Evolutionary conservation across 2,888 invertebrate species (phyloP).

Genomic region (Apotomis capreana): DNA sequence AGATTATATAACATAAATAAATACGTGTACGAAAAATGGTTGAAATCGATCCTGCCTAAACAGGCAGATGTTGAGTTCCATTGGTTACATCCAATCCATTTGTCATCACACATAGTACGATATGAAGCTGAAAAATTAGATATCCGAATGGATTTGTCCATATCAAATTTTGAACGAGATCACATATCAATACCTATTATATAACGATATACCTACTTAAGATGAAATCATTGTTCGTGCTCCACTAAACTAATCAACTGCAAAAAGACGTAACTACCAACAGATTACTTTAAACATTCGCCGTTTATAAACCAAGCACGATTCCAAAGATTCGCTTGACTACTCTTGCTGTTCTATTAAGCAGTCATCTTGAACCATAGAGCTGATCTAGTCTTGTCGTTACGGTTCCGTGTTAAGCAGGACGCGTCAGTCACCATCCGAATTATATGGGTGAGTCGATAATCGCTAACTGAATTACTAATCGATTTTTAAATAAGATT

Average conservation of each 20-base stretch:
- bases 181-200: background rate
- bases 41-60: too few species aligned
- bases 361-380: conserved; percentile 58
- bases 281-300: background rate
- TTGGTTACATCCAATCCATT: too few species aligned
- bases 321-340: conserved; percentile 55
- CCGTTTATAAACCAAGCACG: background rate
- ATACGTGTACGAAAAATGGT: too few species aligned
- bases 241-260: conserved; percentile 38
- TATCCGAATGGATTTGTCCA: background rate
- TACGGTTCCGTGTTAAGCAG: conserved; percentile 50
- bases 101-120: too few species aligned
- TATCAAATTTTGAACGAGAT: background rate
- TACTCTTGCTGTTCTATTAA: conserved; percentile 70
- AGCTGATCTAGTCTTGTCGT: conserved; percentile 48
- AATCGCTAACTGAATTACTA: conserved; percentile 5
- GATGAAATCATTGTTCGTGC: conserved; percentile 4
- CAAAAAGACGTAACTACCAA: background rate
- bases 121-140: background rate
- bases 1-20: too few species aligned
- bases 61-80: too few species aligned
- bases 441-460: conserved; percentile 67
- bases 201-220: background rate
- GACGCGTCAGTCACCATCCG: conserved; percentile 59
- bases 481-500: background rate